phyloP scores from a whole-genome alignment of 2,113 vertebrate genomes.

The Edolisoma coerulescens region DNA sequence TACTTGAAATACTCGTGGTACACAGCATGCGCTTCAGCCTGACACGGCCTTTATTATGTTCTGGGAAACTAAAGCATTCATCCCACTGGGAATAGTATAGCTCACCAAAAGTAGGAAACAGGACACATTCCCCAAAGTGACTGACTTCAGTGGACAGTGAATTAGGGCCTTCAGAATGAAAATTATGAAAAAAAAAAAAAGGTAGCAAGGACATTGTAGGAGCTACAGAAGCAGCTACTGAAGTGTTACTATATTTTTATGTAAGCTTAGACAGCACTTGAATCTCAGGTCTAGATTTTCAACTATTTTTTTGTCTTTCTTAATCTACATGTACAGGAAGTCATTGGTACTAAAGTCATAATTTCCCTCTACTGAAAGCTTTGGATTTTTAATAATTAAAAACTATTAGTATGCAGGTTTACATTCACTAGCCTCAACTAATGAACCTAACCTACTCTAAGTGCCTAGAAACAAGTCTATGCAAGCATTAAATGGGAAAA shows the following conservation, averaged over 20 bases:
- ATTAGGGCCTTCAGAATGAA: background rate
- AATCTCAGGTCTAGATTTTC: background rate
- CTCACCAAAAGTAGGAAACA: background rate
- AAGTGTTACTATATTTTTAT: background rate
- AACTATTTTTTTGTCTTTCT: background rate
- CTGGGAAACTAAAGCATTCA: background rate
- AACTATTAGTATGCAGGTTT: background rate
- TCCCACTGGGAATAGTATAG: background rate
- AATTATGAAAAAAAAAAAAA: background rate
- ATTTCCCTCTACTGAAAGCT: background rate
- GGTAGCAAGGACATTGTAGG: background rate
- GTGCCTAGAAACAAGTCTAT: background rate
- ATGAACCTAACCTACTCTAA: background rate
- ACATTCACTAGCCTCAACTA: background rate
- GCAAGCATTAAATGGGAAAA: background rate
- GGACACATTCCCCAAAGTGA: background rate
- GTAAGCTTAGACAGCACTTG: background rate
- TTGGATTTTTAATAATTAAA: background rate
- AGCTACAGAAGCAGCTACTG: background rate
- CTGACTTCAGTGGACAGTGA: background rate
- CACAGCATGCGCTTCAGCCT: background rate
- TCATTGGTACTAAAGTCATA: background rate
- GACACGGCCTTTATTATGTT: background rate
- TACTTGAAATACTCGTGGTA: background rate
- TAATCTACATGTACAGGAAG: background rate